Evolutionary conservation across 2,113 vertebrate genomes (phyloP).

Genomic region (Malurus elegans): DNA sequence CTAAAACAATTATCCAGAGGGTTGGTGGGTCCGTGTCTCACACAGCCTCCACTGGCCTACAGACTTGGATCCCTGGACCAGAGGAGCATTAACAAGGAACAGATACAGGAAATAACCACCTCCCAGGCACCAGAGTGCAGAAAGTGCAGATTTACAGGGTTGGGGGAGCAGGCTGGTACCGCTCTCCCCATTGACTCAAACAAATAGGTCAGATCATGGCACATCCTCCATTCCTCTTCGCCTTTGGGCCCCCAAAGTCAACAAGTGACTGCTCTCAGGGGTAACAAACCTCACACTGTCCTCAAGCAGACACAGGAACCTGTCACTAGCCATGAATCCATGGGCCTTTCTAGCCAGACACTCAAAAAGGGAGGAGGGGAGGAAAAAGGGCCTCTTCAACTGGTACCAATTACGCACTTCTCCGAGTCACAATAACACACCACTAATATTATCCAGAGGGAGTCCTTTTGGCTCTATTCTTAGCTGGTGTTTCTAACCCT

Average conservation of each 20-base stretch:
- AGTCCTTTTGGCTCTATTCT: slow-evolving; percentile 7
- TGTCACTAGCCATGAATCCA: neutral
- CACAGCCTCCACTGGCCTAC: neutral
- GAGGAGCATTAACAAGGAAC: neutral
- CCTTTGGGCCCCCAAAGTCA: neutral
- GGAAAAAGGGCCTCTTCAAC: neutral
- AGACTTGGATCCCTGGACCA: neutral
- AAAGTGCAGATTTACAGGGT: neutral
- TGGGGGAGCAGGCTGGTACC: neutral
- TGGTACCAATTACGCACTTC: neutral
- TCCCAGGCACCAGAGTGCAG: neutral
- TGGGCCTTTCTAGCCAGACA: neutral
- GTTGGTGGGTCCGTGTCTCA: neutral
- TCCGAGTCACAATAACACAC: neutral
- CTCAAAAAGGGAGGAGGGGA: neutral
- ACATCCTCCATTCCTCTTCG: neutral
- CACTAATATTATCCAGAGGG: neutral
- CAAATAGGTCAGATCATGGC: neutral
- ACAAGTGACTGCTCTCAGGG: neutral
- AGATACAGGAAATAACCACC: neutral
- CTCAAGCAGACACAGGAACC: neutral
- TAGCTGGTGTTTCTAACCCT: neutral
- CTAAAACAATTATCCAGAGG: neutral
- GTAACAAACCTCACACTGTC: slow-evolving; percentile 9
- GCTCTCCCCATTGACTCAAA: neutral